Percentiles rank a stretch among this genome's conserved stretches.
phyloP scores from a whole-genome alignment of 2,113 vertebrate genomes.

The Leucoraja erinaceus region DNA sequence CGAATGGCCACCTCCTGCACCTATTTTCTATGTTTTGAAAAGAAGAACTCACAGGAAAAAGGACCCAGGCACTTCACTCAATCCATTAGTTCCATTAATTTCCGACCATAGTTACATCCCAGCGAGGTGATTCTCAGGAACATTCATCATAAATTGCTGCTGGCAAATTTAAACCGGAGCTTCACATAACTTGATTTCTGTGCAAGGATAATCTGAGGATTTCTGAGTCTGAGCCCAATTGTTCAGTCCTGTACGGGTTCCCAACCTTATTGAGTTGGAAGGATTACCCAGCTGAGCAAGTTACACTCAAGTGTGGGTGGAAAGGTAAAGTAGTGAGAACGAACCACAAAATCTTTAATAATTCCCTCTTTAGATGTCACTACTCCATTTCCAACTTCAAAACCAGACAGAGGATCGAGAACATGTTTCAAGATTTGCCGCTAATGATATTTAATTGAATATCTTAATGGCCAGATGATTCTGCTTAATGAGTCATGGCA shows the following conservation, averaged over 20 bases:
- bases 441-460: not conserved
- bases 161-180: not conserved
- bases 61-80: too few species aligned
- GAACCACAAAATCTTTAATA: not conserved
- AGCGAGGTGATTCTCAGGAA: not conserved
- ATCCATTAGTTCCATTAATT: not conserved
- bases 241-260: not conserved
- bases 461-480: not conserved
- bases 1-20: too few species aligned
- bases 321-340: not conserved
- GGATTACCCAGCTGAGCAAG: not conserved
- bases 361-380: not conserved
- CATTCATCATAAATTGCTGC: not conserved
- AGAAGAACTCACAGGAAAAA: not conserved
- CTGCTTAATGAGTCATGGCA: not conserved
- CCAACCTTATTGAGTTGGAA: not conserved
- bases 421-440: not conserved
- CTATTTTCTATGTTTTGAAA: not conserved
- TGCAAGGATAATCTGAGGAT: not conserved
- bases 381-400: not conserved
- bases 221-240: not conserved
- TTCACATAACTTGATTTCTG: not conserved
- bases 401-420: not conserved
- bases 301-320: not conserved
- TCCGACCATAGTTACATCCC: not conserved